These are phyloP conservation scores for Podarcis muralis DNA, from an alignment of 2,113 vertebrate species.

Conservation along the genomic window DNA sequence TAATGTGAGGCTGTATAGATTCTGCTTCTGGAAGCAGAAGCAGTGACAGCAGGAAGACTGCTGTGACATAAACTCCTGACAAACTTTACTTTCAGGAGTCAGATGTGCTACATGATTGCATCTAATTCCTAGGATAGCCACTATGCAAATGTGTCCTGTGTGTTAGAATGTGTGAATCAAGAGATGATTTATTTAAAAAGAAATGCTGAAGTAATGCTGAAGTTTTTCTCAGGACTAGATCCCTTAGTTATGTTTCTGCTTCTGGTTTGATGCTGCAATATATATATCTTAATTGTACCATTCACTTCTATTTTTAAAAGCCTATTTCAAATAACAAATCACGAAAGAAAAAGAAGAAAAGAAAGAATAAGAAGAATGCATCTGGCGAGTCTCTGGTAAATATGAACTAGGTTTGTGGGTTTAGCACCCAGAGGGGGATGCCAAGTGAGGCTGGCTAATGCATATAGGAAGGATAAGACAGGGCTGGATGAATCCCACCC, in stretches of 20 bases:
- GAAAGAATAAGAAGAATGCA: slow-evolving; percentile 77
- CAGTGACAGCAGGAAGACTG: background rate
- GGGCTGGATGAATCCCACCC: background rate
- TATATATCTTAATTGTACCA: background rate
- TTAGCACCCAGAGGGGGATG: fast-evolving
- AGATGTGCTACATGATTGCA: background rate
- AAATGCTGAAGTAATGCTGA: background rate
- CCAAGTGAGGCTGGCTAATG: background rate
- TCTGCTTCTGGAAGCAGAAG: background rate
- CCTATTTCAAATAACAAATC: slow-evolving; percentile 71
- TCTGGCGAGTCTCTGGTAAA: slow-evolving; percentile 78
- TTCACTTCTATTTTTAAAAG: slow-evolving; percentile 47
- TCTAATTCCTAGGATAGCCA: background rate
- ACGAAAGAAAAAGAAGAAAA: slow-evolving; percentile 92
- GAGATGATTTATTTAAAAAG: background rate
- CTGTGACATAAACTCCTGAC: background rate
- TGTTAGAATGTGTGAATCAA: background rate
- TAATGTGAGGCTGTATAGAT: background rate
- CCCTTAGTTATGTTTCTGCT: background rate
- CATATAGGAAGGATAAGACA: background rate
- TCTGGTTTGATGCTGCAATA: background rate
- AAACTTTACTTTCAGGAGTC: background rate
- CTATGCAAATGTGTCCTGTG: too few species aligned
- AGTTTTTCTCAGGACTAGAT: background rate
- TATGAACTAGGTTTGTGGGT: background rate